Evolutionary conservation across 2,888 invertebrate genomes (phyloP).

Genomic region (Ommatoiulus sabulosus): DNA sequence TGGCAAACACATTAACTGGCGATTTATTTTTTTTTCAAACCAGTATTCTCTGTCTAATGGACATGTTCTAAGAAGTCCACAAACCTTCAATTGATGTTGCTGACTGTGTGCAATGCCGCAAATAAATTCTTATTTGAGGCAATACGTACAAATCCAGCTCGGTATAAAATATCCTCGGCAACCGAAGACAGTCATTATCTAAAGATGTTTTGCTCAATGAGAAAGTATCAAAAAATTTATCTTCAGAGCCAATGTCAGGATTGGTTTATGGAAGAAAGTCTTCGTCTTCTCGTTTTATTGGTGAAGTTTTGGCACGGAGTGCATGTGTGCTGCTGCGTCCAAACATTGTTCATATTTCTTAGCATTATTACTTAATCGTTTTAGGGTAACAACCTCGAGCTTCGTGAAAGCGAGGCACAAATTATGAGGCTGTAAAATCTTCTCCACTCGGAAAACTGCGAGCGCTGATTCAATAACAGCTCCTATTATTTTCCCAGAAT

Average conservation of each 20-base stretch:
- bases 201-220: conserved; percentile 24
- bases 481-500: conserved; percentile 1
- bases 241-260: background rate
- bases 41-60: no score
- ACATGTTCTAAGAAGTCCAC: no score
- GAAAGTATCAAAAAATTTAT: background rate
- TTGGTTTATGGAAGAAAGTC: background rate
- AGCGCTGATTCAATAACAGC: conserved; percentile 27
- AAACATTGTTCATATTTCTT: conserved; percentile 25
- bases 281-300: background rate
- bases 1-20: no score
- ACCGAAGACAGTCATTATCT: conserved; percentile 21
- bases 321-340: no score
- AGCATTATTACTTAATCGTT: conserved; percentile 34
- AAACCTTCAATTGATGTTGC: conserved; percentile 10
- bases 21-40: no score
- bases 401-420: conserved; percentile 25
- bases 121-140: background rate
- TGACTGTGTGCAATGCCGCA: conserved; percentile 21
- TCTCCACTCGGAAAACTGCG: conserved; percentile 2
- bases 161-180: conserved; percentile 26
- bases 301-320: conserved; percentile 11
- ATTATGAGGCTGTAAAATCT: conserved; percentile 34
- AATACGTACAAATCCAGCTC: background rate
- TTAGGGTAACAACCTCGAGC: conserved; percentile 34